phyloP scores from a whole-genome alignment of 2,113 vertebrate genomes.

The Cichladusa arquata region DNA sequence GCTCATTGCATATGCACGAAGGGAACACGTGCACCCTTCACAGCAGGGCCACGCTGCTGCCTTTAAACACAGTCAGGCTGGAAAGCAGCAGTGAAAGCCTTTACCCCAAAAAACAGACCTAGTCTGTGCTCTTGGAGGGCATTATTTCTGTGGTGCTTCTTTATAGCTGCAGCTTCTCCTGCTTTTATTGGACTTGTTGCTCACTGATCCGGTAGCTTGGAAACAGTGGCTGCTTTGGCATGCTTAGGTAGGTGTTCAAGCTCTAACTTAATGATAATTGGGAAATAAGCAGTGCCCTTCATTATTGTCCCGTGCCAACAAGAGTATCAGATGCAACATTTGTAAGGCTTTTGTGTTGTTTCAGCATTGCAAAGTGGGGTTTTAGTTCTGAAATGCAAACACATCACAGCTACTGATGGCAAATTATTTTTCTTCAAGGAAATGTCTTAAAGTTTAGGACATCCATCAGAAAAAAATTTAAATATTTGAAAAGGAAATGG shows the following conservation, averaged over 20 bases:
- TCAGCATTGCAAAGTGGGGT: background rate
- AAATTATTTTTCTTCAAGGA: background rate
- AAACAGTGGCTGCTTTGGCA: background rate
- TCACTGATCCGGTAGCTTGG: background rate
- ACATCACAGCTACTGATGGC: background rate
- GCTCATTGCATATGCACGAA: background rate
- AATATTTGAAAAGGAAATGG: background rate
- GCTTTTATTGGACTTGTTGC: background rate
- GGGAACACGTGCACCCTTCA: rapidly evolving
- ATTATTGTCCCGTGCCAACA: rapidly evolving
- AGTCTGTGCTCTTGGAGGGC: background rate
- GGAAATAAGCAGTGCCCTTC: background rate
- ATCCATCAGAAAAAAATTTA: background rate
- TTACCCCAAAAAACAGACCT: background rate
- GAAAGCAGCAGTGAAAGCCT: background rate
- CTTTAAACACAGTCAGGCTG: background rate
- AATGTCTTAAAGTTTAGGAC: background rate
- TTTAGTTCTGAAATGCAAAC: background rate
- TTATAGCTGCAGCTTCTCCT: background rate
- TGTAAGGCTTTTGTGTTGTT: background rate
- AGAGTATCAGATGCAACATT: background rate
- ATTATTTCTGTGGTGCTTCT: background rate
- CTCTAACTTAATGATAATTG: background rate
- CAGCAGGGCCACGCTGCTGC: background rate
- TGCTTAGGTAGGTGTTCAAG: background rate